A percentile compares a stretch with the other conserved stretches of the same genome.
Conservation (phyloP, 1,140 invertebrate genomes). For the Bombus impatiens region DNA sequence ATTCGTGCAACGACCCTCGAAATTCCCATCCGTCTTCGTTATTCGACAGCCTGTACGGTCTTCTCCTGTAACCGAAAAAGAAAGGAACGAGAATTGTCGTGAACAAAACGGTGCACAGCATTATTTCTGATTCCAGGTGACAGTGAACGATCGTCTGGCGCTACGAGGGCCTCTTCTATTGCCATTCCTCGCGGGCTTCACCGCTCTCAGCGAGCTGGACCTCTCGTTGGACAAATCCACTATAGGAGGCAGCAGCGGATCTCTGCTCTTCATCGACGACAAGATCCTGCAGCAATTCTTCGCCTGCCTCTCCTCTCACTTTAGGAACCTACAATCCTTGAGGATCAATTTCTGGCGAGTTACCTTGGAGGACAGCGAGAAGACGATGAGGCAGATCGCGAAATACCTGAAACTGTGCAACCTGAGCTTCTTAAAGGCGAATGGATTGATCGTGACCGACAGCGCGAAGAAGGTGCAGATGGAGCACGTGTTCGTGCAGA, state of each 20-base stretch:
- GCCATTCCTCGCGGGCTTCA: slow-evolving; percentile 82
- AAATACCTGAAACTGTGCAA: slow-evolving; percentile 77
- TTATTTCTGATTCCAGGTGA: slow-evolving; percentile 75
- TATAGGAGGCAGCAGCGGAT: slow-evolving; percentile 75
- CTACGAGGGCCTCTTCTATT: slow-evolving; percentile 82
- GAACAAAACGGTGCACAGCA: slow-evolving; percentile 4
- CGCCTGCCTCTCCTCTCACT: slow-evolving; percentile 75
- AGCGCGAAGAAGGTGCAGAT: slow-evolving; percentile 74
- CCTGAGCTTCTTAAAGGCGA: slow-evolving; percentile 77
- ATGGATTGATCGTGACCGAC: slow-evolving; percentile 77
- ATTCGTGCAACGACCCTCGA: not conserved
- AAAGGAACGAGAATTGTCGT: slow-evolving; percentile 4
- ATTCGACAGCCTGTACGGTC: not conserved
- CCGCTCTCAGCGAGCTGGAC: slow-evolving; percentile 82
- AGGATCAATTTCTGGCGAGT: slow-evolving; percentile 81
- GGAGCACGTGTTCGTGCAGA: slow-evolving; percentile 80
- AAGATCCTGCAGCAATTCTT: slow-evolving; percentile 80
- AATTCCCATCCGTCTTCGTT: slow-evolving; percentile 39
- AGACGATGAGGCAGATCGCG: slow-evolving; percentile 78
- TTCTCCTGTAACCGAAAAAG: not conserved
- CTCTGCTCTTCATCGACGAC: slow-evolving; percentile 80
- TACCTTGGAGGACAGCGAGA: slow-evolving; percentile 78
- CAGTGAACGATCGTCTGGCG: slow-evolving; percentile 81
- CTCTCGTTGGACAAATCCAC: slow-evolving; percentile 80
- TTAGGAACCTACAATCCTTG: slow-evolving; percentile 77